Evolutionary conservation across 2,113 vertebrate genomes (phyloP).

Genomic region (Lagopus muta): DNA sequence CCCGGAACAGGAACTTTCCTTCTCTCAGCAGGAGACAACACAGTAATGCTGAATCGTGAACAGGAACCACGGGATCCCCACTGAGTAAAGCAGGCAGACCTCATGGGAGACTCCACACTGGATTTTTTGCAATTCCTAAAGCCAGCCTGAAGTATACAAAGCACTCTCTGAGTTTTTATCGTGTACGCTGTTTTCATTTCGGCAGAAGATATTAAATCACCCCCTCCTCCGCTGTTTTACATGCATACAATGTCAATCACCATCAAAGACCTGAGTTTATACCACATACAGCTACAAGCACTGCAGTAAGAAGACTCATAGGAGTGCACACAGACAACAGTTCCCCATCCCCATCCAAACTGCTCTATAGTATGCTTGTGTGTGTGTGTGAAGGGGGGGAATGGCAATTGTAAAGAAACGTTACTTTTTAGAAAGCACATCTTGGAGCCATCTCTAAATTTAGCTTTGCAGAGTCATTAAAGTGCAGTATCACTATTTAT

Average conservation of each 20-base stretch:
- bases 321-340: background rate
- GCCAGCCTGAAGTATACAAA: background rate
- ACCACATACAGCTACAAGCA: background rate
- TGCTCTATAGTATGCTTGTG: background rate
- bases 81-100: background rate
- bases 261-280: background rate
- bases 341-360: background rate
- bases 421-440: background rate
- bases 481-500: slow-evolving; percentile 30
- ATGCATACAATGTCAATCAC: background rate
- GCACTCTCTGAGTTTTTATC: background rate
- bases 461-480: slow-evolving; percentile 18
- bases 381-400: background rate
- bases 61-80: background rate
- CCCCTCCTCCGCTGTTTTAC: background rate
- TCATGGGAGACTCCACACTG: background rate
- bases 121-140: background rate
- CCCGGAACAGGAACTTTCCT: slow-evolving; percentile 5
- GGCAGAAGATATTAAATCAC: background rate
- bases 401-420: background rate
- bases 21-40: background rate
- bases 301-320: background rate
- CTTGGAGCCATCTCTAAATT: slow-evolving; percentile 15
- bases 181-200: background rate
- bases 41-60: background rate